phyloP scores from a whole-genome alignment of 1,140 invertebrate species.

The Drosophila tani region DNA sequence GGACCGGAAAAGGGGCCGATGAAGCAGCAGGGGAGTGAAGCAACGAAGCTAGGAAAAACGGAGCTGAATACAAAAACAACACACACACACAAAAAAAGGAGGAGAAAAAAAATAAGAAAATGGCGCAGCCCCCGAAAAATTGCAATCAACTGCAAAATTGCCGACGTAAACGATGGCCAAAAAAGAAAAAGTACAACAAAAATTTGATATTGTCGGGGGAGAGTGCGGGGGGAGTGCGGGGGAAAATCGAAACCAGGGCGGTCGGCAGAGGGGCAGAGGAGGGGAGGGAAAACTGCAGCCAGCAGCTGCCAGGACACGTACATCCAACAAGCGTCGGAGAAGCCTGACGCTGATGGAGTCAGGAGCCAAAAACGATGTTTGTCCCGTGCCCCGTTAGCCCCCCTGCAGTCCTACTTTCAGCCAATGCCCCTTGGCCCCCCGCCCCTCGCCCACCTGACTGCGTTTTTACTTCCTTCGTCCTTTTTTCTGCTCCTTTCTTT shows the following conservation, averaged over 20 bases:
- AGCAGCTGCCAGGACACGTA: conserved; percentile 80
- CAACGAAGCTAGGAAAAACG: not conserved
- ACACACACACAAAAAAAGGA: conserved; percentile 23
- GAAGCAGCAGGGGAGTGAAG: too few relatives aligned
- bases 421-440: not conserved
- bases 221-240: not conserved
- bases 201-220: conserved; percentile 30
- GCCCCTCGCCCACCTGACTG: conserved; percentile 44
- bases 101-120: conserved; percentile 47
- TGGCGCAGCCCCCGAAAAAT: conserved; percentile 80
- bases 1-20: conserved; percentile 23
- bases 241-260: conserved; percentile 29
- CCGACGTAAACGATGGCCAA: conserved; percentile 80
- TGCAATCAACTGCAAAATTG: conserved; percentile 84
- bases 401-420: too few relatives aligned
- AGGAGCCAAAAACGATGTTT: conserved; percentile 62
- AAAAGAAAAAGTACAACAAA: conserved; percentile 36
- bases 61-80: conserved; percentile 30
- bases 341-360: conserved; percentile 58
- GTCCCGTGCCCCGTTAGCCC: conserved; percentile 12
- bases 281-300: conserved; percentile 60
- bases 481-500: not conserved
- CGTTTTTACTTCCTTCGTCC: conserved; percentile 21
- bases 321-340: conserved; percentile 61
- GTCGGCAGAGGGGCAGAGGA: not conserved